These are phyloP conservation scores for Vultur gryphus DNA, from an alignment of 2,797 vertebrate species.

Conservation along the genomic window DNA sequence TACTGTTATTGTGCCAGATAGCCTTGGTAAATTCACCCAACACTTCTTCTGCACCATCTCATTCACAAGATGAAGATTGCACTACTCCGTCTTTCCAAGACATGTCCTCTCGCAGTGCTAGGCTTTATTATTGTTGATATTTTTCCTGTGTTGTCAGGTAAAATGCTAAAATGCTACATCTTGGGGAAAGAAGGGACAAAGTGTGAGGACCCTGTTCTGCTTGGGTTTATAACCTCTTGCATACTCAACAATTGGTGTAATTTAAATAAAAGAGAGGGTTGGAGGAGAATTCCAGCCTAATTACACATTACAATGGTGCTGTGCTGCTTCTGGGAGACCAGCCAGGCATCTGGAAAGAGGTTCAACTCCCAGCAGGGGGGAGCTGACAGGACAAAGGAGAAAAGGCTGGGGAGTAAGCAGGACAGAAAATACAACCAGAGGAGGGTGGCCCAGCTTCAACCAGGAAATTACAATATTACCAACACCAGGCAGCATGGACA, in stretches of 20 bases:
- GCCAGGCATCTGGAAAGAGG: conserved; percentile 65
- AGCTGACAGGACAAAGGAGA: conserved; percentile 48
- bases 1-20: background rate
- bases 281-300: conserved; percentile 50
- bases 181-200: background rate
- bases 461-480: background rate
- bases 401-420: background rate
- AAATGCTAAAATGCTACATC: background rate
- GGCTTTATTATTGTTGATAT: background rate
- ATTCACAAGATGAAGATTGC: background rate
- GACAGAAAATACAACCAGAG: conserved; percentile 3
- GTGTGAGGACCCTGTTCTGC: background rate
- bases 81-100: background rate
- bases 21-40: background rate
- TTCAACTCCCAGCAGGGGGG: conserved; percentile 7
- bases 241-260: background rate
- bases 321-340: conserved; percentile 56
- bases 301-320: conserved; percentile 51
- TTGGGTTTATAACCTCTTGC: background rate
- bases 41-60: background rate
- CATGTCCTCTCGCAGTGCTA: background rate
- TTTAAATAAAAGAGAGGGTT: background rate
- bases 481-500: background rate
- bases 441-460: conserved; percentile 27
- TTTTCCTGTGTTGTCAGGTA: background rate